These are phyloP conservation scores for Scleropages formosus DNA, from an alignment of 2,797 vertebrate genomes.

Conservation along the genomic window DNA sequence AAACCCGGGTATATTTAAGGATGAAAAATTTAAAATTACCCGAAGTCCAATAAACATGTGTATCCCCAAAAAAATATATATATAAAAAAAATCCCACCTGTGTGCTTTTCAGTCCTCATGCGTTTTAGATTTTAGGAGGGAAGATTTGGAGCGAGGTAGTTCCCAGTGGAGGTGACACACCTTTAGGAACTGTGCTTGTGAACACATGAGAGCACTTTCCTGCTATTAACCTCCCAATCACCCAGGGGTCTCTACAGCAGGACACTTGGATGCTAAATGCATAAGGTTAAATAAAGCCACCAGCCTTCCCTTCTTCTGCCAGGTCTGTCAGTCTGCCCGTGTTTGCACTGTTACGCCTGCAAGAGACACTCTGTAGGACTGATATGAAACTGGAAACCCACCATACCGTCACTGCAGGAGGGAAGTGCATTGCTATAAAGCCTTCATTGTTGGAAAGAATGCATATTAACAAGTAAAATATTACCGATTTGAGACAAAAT, in stretches of 20 bases:
- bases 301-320: slow-evolving; percentile 27
- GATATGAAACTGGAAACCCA: neutral
- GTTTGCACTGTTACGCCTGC: neutral
- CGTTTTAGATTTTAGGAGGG: slow-evolving; percentile 16
- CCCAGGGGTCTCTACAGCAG: slow-evolving; percentile 20
- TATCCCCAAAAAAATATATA: too few relatives aligned
- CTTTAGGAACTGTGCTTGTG: slow-evolving; percentile 42
- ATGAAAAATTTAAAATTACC: slow-evolving; percentile 2
- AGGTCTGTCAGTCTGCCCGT: neutral
- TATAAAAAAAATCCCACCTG: slow-evolving; percentile 7
- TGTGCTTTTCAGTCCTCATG: slow-evolving; percentile 9
- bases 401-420: neutral
- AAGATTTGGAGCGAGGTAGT: slow-evolving; percentile 33
- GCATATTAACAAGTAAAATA: neutral
- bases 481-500: neutral
- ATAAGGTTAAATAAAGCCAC: slow-evolving; percentile 37
- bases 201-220: slow-evolving; percentile 59
- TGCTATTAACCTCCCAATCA: slow-evolving; percentile 39
- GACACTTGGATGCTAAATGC: slow-evolving; percentile 28
- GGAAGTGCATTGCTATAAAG: neutral
- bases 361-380: neutral
- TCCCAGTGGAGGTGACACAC: slow-evolving; percentile 40
- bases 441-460: neutral
- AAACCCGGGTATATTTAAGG: too few relatives aligned
- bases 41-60: neutral